Base-by-base conservation (phyloP, 2,797 vertebrate species). In the Borostomias antarcticus region DNA sequence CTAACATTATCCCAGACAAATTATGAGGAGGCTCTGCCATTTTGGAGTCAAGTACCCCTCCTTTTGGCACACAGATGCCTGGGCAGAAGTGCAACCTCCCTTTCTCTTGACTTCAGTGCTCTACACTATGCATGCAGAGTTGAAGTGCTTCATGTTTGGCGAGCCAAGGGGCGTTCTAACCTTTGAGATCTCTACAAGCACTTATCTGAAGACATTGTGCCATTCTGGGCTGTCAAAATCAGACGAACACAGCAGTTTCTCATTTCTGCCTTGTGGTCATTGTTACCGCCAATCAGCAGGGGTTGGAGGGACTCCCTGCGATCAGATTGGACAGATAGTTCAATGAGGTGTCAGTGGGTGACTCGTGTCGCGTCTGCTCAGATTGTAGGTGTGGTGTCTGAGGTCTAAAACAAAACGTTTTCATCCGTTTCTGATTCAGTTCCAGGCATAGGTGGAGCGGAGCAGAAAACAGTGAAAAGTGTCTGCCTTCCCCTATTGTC, bases 1-100 rank as follows among this genome's bases (percentile, higher is more conserved):
- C 25, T 57, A 62, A 11, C 50, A 66, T 58, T 52, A 69, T 62
- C 17, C 28, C 52, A 33, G 62, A 48, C 25, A 64, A 64, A 58
- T 35, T 33, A 66, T n/a, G 21, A 26, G 10, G 15, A 13, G n/a
- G 53, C 43, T 61, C 48, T n/a, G 30, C 50, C 50, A 25, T 52
- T 30, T 45, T 32, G 4, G 45, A n/a, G 54, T 30, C 56, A 62
- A 29, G 23, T 40, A 21, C 50, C 2, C 33, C 19, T 33, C n/a
- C n/a, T 47, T 28, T 48, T 45, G 33, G 72, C 52, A 69, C 15
- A 45, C 4, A 61, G 5, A 61, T 15, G 35, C 21, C 8, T 17
- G 28, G 25, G 30, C 40, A 19, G 25, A n/a, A 29, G 43, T 33
- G 19, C n/a, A 13, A 17, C 13, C 25, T 56, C 51, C 32, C 32